Conservation (phyloP, 2,113 vertebrate species). For the Oenanthe melanoleuca region DNA sequence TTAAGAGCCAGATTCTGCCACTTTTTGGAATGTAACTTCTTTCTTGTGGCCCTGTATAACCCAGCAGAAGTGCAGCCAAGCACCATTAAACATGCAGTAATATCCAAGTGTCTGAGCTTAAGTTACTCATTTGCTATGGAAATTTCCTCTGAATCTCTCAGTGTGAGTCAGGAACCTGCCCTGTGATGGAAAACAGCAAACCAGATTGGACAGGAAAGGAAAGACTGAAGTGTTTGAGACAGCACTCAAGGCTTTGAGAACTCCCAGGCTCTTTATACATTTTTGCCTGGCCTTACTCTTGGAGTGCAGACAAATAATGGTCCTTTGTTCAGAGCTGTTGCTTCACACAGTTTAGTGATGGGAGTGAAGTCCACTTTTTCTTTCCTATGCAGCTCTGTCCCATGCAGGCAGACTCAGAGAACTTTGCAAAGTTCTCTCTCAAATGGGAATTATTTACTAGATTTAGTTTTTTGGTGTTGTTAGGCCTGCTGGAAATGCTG, state of each 20-base stretch:
- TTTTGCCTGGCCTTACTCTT: background rate
- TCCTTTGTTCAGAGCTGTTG: background rate
- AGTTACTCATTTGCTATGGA: slow-evolving; percentile 5
- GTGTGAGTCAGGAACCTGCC: background rate
- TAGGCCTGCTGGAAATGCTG: background rate
- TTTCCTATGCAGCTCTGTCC: background rate
- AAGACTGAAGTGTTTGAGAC: background rate
- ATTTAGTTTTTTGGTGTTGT: background rate
- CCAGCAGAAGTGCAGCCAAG: background rate
- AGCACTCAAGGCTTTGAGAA: background rate
- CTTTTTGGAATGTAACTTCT: background rate
- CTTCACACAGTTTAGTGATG: background rate
- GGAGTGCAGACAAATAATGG: background rate
- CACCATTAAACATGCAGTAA: background rate
- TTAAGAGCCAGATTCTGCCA: background rate
- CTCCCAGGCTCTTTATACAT: background rate
- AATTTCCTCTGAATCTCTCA: background rate
- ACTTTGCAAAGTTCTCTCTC: background rate
- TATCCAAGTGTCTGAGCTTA: background rate
- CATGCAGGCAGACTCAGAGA: background rate
- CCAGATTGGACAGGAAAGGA: background rate
- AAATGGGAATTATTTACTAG: background rate
- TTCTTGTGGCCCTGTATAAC: background rate
- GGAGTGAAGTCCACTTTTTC: background rate
- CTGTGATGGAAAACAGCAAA: background rate